Evolutionary conservation across 2,888 invertebrate genomes (phyloP).

Genomic region (Liposcelis brunnea): DNA sequence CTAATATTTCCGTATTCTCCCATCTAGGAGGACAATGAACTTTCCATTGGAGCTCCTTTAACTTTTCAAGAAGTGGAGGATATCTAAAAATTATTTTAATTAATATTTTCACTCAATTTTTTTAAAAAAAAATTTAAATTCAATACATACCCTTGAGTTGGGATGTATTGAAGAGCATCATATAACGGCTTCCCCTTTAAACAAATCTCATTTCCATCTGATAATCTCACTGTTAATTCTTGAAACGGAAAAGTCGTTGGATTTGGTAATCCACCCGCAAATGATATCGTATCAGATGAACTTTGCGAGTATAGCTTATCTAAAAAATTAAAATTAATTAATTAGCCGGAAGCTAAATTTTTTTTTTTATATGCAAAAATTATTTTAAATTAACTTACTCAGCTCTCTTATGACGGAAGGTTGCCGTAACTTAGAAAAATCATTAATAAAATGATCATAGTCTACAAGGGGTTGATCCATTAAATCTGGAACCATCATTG

Average conservation of each 20-base stretch:
- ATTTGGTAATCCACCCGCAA: conserved; percentile 60
- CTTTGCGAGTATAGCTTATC: conserved; percentile 33
- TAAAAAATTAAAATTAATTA: conserved; percentile 19
- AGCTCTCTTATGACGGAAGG: conserved; percentile 34
- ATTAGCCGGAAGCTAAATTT: not conserved
- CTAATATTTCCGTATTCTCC: conserved; percentile 31
- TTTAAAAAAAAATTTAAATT: not conserved
- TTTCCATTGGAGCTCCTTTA: conserved; percentile 42
- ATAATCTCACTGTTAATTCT: conserved; percentile 38
- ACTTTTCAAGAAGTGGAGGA: conserved; percentile 35
- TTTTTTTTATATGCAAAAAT: not conserved
- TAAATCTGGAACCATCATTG: conserved; percentile 17
- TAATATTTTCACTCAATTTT: not conserved
- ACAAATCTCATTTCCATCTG: conserved; percentile 33
- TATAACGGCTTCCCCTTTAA: conserved; percentile 41
- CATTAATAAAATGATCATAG: conserved; percentile 31
- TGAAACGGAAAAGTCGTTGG: conserved; percentile 52
- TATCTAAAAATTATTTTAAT: conserved; percentile 27
- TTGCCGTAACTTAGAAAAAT: conserved; percentile 29
- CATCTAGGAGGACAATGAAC: conserved; percentile 48
- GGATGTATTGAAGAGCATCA: conserved; percentile 55
- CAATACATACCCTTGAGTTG: conserved; percentile 44
- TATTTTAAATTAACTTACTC: conserved; percentile 31
- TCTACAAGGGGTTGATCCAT: conserved; percentile 26
- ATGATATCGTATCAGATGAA: conserved; percentile 33